These are phyloP conservation scores for Phalacrocorax aristotelis DNA, from an alignment of 2,113 vertebrate species.

Conservation along the genomic window DNA sequence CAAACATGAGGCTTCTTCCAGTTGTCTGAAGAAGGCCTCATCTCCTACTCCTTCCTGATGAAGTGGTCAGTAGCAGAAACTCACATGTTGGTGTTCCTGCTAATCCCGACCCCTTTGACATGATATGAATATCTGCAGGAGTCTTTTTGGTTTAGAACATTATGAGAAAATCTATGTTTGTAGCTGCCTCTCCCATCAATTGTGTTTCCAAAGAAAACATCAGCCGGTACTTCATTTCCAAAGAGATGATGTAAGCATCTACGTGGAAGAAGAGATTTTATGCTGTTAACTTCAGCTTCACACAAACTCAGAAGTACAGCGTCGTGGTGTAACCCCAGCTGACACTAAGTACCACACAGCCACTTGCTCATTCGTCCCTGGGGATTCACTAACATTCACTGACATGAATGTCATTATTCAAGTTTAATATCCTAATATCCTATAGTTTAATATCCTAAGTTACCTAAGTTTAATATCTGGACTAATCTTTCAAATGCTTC, in stretches of 20 bases:
- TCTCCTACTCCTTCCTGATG: not conserved
- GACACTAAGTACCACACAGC: too few relatives aligned
- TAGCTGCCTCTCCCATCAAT: not conserved
- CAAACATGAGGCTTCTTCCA: too few relatives aligned
- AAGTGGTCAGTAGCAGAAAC: not conserved
- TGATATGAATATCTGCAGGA: not conserved
- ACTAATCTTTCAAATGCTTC: too few relatives aligned
- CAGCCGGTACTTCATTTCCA: not conserved
- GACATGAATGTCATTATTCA: too few relatives aligned
- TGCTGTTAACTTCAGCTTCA: not conserved
- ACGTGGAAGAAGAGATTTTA: not conserved
- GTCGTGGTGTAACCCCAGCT: too few relatives aligned
- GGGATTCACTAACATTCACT: too few relatives aligned
- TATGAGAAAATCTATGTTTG: not conserved
- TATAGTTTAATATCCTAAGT: too few relatives aligned
- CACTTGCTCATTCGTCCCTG: too few relatives aligned
- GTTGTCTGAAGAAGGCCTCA: not conserved
- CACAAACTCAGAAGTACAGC: not conserved
- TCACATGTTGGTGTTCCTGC: not conserved
- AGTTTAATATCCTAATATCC: too few relatives aligned
- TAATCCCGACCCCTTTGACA: not conserved
- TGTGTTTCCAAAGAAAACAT: not conserved
- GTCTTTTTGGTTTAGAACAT: not conserved
- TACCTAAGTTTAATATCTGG: too few relatives aligned
- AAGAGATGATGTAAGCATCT: not conserved